phyloP scores from a whole-genome alignment of 2,888 invertebrate species.

The Cacoxenus indagator region DNA sequence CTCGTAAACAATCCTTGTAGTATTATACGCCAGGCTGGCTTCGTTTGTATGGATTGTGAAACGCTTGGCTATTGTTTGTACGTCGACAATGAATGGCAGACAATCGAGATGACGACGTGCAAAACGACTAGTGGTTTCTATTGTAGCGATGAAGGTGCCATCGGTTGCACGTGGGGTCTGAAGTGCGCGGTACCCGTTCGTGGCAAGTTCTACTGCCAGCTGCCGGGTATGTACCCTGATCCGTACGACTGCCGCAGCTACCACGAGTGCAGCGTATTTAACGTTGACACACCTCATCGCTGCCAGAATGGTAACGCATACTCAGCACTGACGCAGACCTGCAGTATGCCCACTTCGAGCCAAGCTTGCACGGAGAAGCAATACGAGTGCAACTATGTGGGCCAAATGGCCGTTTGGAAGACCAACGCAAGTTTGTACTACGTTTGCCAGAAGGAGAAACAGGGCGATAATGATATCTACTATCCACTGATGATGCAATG shows the following conservation, averaged over 20 bases:
- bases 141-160: constrained; percentile 51
- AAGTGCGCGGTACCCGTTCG: constrained; percentile 47
- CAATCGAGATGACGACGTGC: constrained; percentile 45
- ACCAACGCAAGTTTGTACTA: constrained; percentile 57
- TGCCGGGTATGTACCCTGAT: constrained; percentile 60
- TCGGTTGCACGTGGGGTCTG: constrained; percentile 52
- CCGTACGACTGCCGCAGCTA: constrained; percentile 66
- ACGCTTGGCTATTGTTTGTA: constrained; percentile 52
- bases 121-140: constrained; percentile 46
- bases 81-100: constrained; percentile 45
- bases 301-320: constrained; percentile 55
- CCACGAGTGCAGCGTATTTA: constrained; percentile 55
- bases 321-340: constrained; percentile 48
- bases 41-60: constrained; percentile 54
- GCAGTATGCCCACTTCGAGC: constrained; percentile 45
- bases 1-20: constrained; percentile 52
- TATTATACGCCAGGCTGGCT: constrained; percentile 49
- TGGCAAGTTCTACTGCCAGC: constrained; percentile 58
- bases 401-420: constrained; percentile 56
- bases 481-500: constrained; percentile 62
- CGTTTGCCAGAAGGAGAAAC: constrained; percentile 48
- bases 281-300: constrained; percentile 43
- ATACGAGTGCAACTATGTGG: constrained; percentile 51
- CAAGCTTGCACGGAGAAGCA: constrained; percentile 49
- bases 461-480: constrained; percentile 28